These are phyloP conservation scores for Morinoia aosen DNA, from an alignment of 2,888 invertebrate species.

Conservation along the genomic window DNA sequence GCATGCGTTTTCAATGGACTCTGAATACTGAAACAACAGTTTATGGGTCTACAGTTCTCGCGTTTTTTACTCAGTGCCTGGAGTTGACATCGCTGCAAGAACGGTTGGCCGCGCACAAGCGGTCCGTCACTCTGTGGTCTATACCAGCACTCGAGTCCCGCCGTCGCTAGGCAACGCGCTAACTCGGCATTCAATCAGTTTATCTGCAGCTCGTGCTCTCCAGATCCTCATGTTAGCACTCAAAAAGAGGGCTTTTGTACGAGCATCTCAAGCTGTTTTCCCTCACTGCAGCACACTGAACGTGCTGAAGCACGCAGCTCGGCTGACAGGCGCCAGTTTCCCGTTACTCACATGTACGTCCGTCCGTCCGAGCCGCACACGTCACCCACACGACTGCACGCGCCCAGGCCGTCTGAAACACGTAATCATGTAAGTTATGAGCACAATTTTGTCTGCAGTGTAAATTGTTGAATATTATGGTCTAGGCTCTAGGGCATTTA, in stretches of 20 bases:
- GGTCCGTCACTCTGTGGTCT: no score
- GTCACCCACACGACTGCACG: slow-evolving; percentile 4
- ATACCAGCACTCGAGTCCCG: no score
- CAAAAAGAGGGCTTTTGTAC: background rate
- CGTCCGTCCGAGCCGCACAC: slow-evolving; percentile 38
- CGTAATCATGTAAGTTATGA: background rate
- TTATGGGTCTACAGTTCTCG: no score
- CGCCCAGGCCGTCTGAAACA: slow-evolving; percentile 21
- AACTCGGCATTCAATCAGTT: background rate
- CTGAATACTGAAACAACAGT: no score
- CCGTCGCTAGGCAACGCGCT: no score
- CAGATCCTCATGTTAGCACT: background rate
- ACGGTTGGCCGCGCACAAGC: no score
- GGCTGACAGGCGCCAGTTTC: background rate
- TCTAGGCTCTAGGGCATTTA: no score
- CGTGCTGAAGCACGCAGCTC: background rate
- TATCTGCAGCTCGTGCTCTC: background rate
- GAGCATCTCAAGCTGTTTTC: background rate
- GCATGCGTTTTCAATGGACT: no score
- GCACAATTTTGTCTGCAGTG: background rate
- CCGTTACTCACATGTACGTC: slow-evolving; percentile 11
- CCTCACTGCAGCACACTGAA: background rate
- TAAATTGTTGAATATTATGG: no score
- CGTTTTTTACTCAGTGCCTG: no score
- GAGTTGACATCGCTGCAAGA: no score